These are phyloP conservation scores for Peromyscus aztecus DNA, from an alignment of 2,797 vertebrate species.

Conservation along the genomic window DNA sequence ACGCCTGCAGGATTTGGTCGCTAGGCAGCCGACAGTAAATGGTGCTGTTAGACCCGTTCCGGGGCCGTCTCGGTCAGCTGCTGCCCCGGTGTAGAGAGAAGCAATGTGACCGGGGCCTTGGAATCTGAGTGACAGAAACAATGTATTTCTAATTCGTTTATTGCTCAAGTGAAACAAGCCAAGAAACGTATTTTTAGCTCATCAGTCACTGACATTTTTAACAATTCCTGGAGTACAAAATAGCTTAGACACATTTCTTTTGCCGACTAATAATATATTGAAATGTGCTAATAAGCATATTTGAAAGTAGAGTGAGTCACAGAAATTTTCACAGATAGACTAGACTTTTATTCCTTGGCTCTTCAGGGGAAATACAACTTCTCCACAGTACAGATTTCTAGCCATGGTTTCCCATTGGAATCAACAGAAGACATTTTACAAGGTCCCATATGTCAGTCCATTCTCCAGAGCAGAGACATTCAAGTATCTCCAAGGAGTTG, in stretches of 20 bases:
- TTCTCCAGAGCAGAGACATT: neutral
- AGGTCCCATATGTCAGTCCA: neutral
- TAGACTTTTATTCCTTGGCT: constrained; percentile 38
- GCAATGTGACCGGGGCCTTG: neutral
- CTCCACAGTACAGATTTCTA: neutral
- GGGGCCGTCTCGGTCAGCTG: neutral
- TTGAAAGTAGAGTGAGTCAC: constrained; percentile 22
- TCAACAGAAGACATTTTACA: constrained; percentile 21
- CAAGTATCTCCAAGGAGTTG: neutral
- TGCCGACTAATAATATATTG: neutral
- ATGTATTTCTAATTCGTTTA: constrained; percentile 10
- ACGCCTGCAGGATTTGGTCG: neutral
- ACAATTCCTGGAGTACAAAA: neutral
- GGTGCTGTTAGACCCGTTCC: neutral
- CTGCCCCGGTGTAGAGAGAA: neutral
- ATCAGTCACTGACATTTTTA: constrained; percentile 45
- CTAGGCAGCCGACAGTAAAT: neutral
- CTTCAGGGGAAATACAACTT: constrained; percentile 5
- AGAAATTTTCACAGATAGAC: constrained; percentile 16
- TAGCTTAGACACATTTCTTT: constrained; percentile 6
- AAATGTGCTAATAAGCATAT: constrained; percentile 6
- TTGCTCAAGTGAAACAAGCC: constrained; percentile 2
- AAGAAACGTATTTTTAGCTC: neutral
- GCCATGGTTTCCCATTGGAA: neutral
- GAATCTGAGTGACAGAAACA: neutral